Conservation (phyloP, 1,140 invertebrate genomes). For the Lucilia sericata region DNA sequence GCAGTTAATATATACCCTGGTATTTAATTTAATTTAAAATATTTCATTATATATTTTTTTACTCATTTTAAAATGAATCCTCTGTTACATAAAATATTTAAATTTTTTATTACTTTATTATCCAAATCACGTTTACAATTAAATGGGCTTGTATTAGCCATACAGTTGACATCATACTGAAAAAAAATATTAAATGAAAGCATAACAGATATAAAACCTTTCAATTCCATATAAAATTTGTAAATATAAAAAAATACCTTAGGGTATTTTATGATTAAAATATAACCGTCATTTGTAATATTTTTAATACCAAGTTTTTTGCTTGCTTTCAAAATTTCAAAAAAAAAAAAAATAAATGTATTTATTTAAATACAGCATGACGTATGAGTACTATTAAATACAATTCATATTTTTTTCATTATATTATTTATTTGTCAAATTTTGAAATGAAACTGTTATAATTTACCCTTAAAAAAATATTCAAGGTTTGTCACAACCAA, state of each 20-base stretch:
- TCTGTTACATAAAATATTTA: too few relatives aligned
- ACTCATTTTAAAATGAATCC: too few relatives aligned
- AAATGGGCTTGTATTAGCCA: too few relatives aligned
- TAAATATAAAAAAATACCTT: not conserved
- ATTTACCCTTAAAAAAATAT: slow-evolving; percentile 19
- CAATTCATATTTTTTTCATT: slow-evolving; percentile 1
- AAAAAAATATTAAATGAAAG: too few relatives aligned
- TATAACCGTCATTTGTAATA: not conserved
- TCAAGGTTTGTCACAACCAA: not conserved
- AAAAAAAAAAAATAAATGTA: not conserved
- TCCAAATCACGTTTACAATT: too few relatives aligned
- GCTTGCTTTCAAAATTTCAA: slow-evolving; percentile 8
- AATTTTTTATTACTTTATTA: too few relatives aligned
- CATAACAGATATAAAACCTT: too few relatives aligned
- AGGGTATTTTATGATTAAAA: slow-evolving; percentile 12
- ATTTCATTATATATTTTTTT: too few relatives aligned
- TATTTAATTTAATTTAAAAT: too few relatives aligned
- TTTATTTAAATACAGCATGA: not conserved
- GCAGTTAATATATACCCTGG: too few relatives aligned
- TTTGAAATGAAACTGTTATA: slow-evolving; percentile 8
- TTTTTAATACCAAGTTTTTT: not conserved
- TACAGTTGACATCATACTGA: too few relatives aligned
- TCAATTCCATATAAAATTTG: too few relatives aligned
- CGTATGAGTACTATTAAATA: slow-evolving; percentile 15
- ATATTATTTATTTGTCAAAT: slow-evolving; percentile 17